Percentiles rank a stretch among this genome's conserved stretches.
Conservation (phyloP, 1,140 invertebrate species). For the Galendromus occidentalis region DNA sequence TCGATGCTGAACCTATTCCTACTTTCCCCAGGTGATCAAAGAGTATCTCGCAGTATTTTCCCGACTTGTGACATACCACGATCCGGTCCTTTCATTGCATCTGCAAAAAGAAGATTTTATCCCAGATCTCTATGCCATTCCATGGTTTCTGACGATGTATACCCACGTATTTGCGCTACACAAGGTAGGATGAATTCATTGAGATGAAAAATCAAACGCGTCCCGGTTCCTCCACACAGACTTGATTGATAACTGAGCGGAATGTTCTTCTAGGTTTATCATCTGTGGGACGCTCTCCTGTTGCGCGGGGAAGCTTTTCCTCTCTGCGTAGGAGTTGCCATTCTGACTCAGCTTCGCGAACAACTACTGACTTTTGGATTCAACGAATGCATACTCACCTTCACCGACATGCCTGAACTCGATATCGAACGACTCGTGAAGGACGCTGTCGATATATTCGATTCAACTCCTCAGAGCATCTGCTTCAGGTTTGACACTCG, state of each 20-base stretch:
- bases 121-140: slow-evolving; percentile 96
- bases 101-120: slow-evolving; percentile 80
- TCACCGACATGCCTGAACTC: slow-evolving; percentile 68
- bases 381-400: slow-evolving; percentile 89
- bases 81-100: slow-evolving; percentile 76
- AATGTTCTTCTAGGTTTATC: slow-evolving; percentile 43
- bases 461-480: not conserved
- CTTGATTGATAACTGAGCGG: not conserved
- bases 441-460: not conserved
- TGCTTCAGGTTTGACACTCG: not conserved
- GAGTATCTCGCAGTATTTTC: slow-evolving; percentile 94
- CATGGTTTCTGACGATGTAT: slow-evolving; percentile 99
- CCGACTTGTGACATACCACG: slow-evolving; percentile 84
- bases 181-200: slow-evolving; percentile 33
- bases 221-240: not conserved
- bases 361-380: slow-evolving; percentile 70
- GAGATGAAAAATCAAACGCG: too few species aligned
- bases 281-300: slow-evolving; percentile 89
- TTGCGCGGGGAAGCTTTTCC: slow-evolving; percentile 84
- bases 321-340: slow-evolving; percentile 77
- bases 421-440: not conserved
- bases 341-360: slow-evolving; percentile 65
- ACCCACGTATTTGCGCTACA: slow-evolving; percentile 97
- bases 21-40: slow-evolving; percentile 16
- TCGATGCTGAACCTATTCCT: not conserved